Evolutionary conservation across 2,113 vertebrate species (phyloP).

Genomic region (Proteles cristata): DNA sequence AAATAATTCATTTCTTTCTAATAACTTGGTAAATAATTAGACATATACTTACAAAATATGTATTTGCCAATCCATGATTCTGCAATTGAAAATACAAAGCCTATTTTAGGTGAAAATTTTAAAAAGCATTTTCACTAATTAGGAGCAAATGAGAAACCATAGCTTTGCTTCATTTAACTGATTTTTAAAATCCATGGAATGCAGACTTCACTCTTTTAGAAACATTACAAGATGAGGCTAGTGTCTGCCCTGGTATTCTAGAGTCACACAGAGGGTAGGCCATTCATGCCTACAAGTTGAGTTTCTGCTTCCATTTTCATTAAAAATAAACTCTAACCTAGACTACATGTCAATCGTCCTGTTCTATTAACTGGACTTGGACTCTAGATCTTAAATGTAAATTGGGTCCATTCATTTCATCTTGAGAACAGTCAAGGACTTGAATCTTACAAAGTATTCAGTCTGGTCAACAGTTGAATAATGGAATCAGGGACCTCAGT

Average conservation of each 20-base stretch:
- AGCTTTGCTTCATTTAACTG: background rate
- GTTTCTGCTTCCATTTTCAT: background rate
- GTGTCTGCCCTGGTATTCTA: background rate
- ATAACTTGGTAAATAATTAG: background rate
- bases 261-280: background rate
- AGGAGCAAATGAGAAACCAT: background rate
- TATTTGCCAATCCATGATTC: background rate
- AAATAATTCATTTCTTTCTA: slow-evolving; percentile 8
- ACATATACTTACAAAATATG: background rate
- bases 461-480: background rate
- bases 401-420: background rate
- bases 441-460: background rate
- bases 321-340: background rate
- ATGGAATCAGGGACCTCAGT: background rate
- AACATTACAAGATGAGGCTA: background rate
- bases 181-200: background rate
- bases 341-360: background rate
- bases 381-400: background rate
- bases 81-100: slow-evolving; percentile 28
- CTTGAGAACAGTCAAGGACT: background rate
- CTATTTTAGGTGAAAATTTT: background rate
- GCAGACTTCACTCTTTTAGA: background rate
- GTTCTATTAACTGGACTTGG: background rate
- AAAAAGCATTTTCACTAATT: background rate
- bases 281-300: background rate